phyloP scores from a whole-genome alignment of 2,113 vertebrate genomes.

The Cebidichthys violaceus region DNA sequence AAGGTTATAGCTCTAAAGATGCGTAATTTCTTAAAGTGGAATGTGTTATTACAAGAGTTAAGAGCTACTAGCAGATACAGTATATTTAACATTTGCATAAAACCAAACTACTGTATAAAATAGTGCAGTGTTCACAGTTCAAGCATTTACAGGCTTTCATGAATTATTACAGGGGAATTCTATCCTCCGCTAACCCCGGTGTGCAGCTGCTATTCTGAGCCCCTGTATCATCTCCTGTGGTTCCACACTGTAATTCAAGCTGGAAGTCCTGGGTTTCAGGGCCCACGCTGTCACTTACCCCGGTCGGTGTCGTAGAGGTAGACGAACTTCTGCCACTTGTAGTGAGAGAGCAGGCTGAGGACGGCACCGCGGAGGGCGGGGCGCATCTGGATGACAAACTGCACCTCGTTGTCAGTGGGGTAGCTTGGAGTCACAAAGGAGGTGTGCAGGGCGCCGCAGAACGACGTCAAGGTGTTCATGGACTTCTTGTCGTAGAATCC shows the following conservation, averaged over 20 bases:
- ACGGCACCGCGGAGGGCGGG: constrained; percentile 94
- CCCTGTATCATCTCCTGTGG: constrained; percentile 30
- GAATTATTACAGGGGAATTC: constrained; percentile 50
- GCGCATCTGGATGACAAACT: constrained; percentile 99
- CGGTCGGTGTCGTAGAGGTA: constrained; percentile 99
- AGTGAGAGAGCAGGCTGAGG: constrained; percentile 93
- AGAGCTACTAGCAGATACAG: constrained; percentile 36
- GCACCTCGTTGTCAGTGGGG: constrained; percentile 96
- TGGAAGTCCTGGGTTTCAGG: constrained; percentile 4
- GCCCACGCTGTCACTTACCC: constrained; percentile 85
- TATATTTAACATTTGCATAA: constrained; percentile 63
- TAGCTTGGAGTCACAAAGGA: constrained; percentile 98
- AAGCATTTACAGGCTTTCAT: constrained; percentile 52
- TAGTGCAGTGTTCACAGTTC: constrained; percentile 59
- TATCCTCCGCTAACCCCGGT: constrained; percentile 43
- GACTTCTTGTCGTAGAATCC: constrained; percentile 99
- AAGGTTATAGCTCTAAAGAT: constrained; percentile 64
- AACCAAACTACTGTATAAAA: constrained; percentile 47
- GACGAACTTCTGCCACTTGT: constrained; percentile 98
- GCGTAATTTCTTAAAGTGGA: constrained; percentile 46
- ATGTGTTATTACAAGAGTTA: constrained; percentile 67
- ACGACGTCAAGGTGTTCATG: constrained; percentile 99
- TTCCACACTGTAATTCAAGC: constrained; percentile 48
- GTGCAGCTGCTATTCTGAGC: constrained; percentile 44
- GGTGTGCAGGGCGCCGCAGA: constrained; percentile 98